Conservation (phyloP, 2,888 invertebrate species). For the Ganaspis brasiliensis region DNA sequence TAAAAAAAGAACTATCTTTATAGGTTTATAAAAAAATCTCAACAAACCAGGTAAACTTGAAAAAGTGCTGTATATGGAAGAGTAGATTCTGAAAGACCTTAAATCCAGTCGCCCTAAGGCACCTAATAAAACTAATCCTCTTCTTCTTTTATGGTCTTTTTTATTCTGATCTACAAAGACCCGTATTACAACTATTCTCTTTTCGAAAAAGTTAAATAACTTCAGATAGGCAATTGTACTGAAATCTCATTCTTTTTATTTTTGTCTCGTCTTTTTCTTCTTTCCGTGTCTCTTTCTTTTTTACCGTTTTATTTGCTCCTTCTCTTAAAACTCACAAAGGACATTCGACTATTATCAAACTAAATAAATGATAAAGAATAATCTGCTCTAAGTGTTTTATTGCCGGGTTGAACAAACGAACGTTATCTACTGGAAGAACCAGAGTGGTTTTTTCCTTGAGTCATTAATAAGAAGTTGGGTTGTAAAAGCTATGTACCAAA, state of each 20-base stretch:
- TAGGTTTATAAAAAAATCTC: background rate
- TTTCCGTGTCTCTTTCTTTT: too few species aligned
- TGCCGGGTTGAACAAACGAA: background rate
- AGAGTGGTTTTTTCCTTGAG: background rate
- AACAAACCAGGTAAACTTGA: background rate
- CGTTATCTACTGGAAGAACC: background rate
- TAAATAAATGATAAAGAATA: too few species aligned
- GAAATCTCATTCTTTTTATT: background rate
- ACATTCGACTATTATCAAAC: too few species aligned
- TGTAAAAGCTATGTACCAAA: background rate
- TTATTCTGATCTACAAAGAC: background rate
- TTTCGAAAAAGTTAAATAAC: background rate
- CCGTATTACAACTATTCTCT: background rate
- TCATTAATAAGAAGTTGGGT: background rate
- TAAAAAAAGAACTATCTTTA: too few species aligned
- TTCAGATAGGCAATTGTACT: background rate
- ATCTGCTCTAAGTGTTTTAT: background rate
- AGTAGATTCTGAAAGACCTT: slow-evolving; percentile 18
- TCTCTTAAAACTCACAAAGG: too few species aligned
- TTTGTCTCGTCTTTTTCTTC: too few species aligned
- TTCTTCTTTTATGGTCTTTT: background rate
- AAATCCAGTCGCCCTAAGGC: slow-evolving; percentile 28
- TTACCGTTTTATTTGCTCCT: too few species aligned
- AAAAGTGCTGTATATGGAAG: slow-evolving; percentile 15
- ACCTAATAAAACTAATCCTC: slow-evolving; percentile 41